These are phyloP conservation scores for Euphydryas editha DNA, from an alignment of 2,888 invertebrate species.

Conservation along the genomic window DNA sequence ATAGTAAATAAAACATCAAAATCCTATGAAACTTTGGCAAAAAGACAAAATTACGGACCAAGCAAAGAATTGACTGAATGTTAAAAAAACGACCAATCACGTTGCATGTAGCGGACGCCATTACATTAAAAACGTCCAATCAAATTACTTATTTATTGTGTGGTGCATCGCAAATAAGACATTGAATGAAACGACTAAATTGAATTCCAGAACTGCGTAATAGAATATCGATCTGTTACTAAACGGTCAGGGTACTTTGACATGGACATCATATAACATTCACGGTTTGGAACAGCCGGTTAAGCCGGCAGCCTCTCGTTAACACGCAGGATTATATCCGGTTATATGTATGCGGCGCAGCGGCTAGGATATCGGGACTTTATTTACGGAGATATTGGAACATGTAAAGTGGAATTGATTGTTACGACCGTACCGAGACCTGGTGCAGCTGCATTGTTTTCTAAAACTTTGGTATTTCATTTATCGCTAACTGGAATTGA, in stretches of 20 bases:
- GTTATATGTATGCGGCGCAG: conserved; percentile 20
- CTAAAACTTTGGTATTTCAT: neutral
- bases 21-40: neutral
- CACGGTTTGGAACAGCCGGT: conserved; percentile 26
- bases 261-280: conserved; percentile 32
- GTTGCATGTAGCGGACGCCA: neutral
- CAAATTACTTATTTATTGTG: conserved; percentile 17
- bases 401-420: conserved; percentile 24
- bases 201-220: conserved; percentile 27
- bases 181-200: conserved; percentile 22
- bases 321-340: conserved; percentile 37
- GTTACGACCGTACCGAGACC: neutral
- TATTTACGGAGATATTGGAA: conserved; percentile 26
- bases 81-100: conserved; percentile 11
- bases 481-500: neutral
- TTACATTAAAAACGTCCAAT: conserved; percentile 2
- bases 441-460: neutral
- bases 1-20: too few species aligned
- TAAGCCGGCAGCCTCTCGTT: conserved; percentile 28
- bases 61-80: conserved; percentile 1
- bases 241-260: conserved; percentile 29
- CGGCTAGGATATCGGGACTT: conserved; percentile 24
- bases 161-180: conserved; percentile 26
- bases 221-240: conserved; percentile 34
- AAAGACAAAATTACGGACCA: neutral